Evolutionary conservation across 2,888 invertebrate genomes (phyloP).

Genomic region (Eurytoma californica): DNA sequence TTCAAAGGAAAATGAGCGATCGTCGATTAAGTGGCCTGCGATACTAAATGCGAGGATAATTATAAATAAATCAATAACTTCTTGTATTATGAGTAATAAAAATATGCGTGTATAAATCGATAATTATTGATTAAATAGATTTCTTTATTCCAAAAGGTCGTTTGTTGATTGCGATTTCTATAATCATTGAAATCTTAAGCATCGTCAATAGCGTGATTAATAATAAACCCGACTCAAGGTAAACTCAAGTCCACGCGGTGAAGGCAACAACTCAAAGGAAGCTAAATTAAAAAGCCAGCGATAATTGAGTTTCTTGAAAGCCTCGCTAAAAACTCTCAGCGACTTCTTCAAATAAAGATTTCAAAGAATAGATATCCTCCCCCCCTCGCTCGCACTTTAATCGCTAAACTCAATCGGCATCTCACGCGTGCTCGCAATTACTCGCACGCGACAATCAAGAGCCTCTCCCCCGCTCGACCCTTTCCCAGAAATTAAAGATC

Average conservation of each 20-base stretch:
- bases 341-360: constrained; percentile 45
- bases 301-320: constrained; percentile 26
- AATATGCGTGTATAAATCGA: too few species aligned
- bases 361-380: constrained; percentile 36
- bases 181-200: too few species aligned
- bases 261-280: neutral
- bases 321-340: neutral
- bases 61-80: too few species aligned
- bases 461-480: neutral
- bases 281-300: constrained; percentile 12
- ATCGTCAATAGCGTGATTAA: too few species aligned
- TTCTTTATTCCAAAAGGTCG: too few species aligned
- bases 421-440: constrained; percentile 13
- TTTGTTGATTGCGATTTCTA: too few species aligned
- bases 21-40: neutral
- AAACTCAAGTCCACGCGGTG: neutral
- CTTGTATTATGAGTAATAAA: too few species aligned
- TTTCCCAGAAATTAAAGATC: neutral
- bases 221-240: neutral
- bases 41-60: neutral
- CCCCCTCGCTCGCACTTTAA: neutral
- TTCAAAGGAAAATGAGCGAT: neutral
- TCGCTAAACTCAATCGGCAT: neutral
- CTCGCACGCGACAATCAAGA: constrained; percentile 3
- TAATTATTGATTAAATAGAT: too few species aligned